Conservation (phyloP, 1,140 invertebrate species). For the Drosophila tani region DNA sequence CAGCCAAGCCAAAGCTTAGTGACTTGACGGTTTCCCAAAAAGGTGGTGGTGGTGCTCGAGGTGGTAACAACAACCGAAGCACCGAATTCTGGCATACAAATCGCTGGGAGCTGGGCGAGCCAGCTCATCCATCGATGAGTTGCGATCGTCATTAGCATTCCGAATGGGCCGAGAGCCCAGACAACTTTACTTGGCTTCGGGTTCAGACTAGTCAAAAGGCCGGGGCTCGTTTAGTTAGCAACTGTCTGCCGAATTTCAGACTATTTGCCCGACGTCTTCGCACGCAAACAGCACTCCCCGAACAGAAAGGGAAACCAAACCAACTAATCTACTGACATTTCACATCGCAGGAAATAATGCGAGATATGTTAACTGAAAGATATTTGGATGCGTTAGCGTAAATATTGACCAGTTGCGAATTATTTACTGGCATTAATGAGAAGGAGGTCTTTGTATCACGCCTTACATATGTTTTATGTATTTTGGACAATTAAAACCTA, state of each 20-base stretch:
- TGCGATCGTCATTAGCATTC: constrained; percentile 42
- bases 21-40: constrained; percentile 23
- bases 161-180: constrained; percentile 24
- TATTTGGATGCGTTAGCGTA: neutral
- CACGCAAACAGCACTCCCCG: constrained; percentile 47
- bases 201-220: constrained; percentile 31
- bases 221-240: constrained; percentile 45
- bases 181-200: constrained; percentile 20
- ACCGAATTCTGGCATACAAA: constrained; percentile 42
- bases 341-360: neutral
- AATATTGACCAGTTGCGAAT: constrained; percentile 9
- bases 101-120: neutral
- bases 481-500: too few species aligned
- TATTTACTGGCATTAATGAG: neutral
- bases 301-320: constrained; percentile 16
- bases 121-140: constrained; percentile 26
- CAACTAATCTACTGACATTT: constrained; percentile 3
- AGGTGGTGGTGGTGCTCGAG: neutral
- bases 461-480: neutral
- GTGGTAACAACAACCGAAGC: neutral
- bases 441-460: too few species aligned
- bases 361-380: neutral
- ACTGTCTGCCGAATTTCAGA: constrained; percentile 47
- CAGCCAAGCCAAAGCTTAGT: constrained; percentile 5
- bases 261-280: constrained; percentile 43